phyloP scores from a whole-genome alignment of 2,888 invertebrate genomes.

The Drepana falcataria region DNA sequence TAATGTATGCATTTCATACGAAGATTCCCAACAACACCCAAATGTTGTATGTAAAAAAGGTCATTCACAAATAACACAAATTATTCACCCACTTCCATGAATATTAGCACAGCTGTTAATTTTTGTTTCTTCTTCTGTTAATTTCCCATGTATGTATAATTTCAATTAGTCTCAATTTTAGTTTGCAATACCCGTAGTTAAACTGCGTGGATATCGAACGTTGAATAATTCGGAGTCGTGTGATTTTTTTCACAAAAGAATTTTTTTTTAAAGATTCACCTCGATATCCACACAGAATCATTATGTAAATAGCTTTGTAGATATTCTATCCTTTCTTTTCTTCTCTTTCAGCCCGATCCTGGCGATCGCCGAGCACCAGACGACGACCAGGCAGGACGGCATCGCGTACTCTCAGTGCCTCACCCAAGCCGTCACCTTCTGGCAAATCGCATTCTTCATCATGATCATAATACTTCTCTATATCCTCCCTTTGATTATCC shows the following conservation, averaged over 20 bases:
- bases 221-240: background rate
- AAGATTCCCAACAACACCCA: too few species aligned
- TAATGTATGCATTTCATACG: too few species aligned
- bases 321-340: constrained; percentile 24
- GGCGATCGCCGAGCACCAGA: constrained; percentile 85
- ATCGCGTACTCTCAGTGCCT: constrained; percentile 85
- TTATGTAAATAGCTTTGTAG: constrained; percentile 17
- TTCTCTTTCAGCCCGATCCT: constrained; percentile 87
- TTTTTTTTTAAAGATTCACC: background rate
- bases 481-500: constrained; percentile 86
- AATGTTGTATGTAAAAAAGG: too few species aligned
- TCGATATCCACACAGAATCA: constrained; percentile 4
- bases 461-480: constrained; percentile 89
- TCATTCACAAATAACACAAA: too few species aligned
- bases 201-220: background rate
- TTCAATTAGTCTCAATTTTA: background rate
- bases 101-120: too few species aligned
- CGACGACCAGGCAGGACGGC: constrained; percentile 84
- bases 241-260: too few species aligned
- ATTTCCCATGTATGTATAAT: background rate
- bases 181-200: background rate
- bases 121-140: background rate
- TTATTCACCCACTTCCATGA: too few species aligned
- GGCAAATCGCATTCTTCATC: constrained; percentile 89
- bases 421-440: constrained; percentile 86